These are phyloP conservation scores for Ctena decussata DNA, from an alignment of 2,888 invertebrate genomes.

Conservation along the genomic window DNA sequence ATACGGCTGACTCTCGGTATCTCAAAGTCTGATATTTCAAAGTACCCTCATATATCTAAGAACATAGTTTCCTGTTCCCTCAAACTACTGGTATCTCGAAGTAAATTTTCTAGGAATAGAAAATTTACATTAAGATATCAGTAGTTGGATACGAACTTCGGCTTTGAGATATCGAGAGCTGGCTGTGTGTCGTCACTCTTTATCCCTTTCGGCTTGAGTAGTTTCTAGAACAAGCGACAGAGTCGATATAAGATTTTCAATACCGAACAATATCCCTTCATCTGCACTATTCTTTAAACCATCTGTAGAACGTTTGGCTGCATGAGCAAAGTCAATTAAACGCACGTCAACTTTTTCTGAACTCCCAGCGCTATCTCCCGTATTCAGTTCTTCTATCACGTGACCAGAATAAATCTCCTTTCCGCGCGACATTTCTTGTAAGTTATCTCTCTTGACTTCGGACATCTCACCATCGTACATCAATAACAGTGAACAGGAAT, in stretches of 20 bases:
- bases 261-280: slow-evolving; percentile 95
- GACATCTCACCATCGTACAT: slow-evolving; percentile 87
- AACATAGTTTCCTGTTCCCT: no score
- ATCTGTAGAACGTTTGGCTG: slow-evolving; percentile 90
- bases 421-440: neutral
- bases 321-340: slow-evolving; percentile 98
- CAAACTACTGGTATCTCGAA: no score
- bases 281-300: slow-evolving; percentile 91
- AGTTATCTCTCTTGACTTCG: neutral
- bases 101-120: no score
- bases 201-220: no score
- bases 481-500: slow-evolving; percentile 88
- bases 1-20: no score
- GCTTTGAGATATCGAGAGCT: no score
- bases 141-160: no score
- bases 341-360: slow-evolving; percentile 90
- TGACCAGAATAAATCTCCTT: neutral
- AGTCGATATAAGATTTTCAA: slow-evolving; percentile 93
- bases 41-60: no score
- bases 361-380: neutral
- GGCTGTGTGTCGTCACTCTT: no score
- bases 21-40: no score
- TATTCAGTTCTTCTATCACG: neutral
- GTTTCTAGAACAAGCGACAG: slow-evolving; percentile 28
- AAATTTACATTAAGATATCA: no score